Percentiles rank a stretch among this genome's conserved stretches.
These are phyloP conservation scores for Lasioglossum villosulum DNA, from an alignment of 2,888 invertebrate genomes.

Conservation along the genomic window DNA sequence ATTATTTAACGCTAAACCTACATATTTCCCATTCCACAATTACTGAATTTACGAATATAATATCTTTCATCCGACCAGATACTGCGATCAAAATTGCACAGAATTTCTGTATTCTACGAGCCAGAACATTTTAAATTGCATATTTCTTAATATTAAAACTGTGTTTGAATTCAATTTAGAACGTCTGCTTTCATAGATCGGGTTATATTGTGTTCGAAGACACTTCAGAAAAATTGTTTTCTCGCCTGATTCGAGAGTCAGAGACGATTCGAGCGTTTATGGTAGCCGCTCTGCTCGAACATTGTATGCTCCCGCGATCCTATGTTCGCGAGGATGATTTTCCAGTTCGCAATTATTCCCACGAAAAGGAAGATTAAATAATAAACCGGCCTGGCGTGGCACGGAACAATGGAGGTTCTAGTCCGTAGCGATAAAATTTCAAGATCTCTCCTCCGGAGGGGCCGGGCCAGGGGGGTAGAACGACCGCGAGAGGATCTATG, in stretches of 20 bases:
- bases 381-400: conserved; percentile 35
- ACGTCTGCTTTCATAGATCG: background rate
- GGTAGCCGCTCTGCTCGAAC: background rate
- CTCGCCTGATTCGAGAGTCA: background rate
- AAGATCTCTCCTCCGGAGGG: conserved; percentile 30
- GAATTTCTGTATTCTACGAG: no score
- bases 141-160: no score
- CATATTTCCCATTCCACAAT: no score
- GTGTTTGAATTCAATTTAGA: background rate
- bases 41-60: no score
- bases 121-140: no score
- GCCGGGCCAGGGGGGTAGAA: conserved; percentile 24
- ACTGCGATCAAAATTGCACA: no score
- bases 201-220: background rate
- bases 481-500: conserved; percentile 65
- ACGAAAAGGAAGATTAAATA: conserved; percentile 50
- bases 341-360: conserved; percentile 44
- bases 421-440: conserved; percentile 52
- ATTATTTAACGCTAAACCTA: no score
- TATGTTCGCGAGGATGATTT: background rate
- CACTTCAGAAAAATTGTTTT: no score
- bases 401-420: conserved; percentile 50
- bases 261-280: background rate
- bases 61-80: no score
- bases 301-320: background rate